Base-by-base conservation (phyloP, 2,888 invertebrate species). In the Tetrapedia diversipes region DNA sequence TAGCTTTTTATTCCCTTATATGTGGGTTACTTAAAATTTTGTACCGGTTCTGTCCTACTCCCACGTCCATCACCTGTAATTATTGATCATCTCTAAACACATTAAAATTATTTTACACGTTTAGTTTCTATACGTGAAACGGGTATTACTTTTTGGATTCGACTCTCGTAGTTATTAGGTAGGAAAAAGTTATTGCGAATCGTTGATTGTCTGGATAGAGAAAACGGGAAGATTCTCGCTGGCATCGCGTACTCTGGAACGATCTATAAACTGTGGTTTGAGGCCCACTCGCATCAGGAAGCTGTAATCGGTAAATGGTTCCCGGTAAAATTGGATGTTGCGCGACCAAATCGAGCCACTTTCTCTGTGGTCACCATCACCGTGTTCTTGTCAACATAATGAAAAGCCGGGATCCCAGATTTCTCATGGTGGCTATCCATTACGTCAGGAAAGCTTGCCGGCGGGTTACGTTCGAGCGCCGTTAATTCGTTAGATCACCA, bases 401-500 rank as follows among this genome's bases (percentile, higher is more conserved):
- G 41, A 43, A 65, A 49, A 59, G 10, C 6, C 16, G 0, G 8
- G 19, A 39, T 4, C 10, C 29, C 14, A 37, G 34, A 53, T 39
- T 19, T n/a, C 49, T n/a, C 16, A 14, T 14, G 22, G 11, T 10
- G 2, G 24, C 3, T 24, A 22, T n/a, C 7, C 6, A 61, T 84
- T 84, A 77, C 79, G 68, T 82, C 81, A 82, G 57, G 37, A 24
- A 49, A 47, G 34, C 59, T 39, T 57, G 63, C 24, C 39, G 32
- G 34, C 39, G 32, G 34, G 77, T 85, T 83, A 85, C 77, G 78
- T 77, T 74, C 57, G 71, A 66, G 67, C 78, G 68, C 66, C 73
- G 85, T 84, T 89, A 88, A 90, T 89, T 89, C 77, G 86, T 90
- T 90, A 88, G 87, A 89, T 90, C 89, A 90, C 85, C 14, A 19